Percentiles rank a stretch among this genome's conserved stretches.
phyloP scores from a whole-genome alignment of 2,113 vertebrate species.

The Lynx canadensis region DNA sequence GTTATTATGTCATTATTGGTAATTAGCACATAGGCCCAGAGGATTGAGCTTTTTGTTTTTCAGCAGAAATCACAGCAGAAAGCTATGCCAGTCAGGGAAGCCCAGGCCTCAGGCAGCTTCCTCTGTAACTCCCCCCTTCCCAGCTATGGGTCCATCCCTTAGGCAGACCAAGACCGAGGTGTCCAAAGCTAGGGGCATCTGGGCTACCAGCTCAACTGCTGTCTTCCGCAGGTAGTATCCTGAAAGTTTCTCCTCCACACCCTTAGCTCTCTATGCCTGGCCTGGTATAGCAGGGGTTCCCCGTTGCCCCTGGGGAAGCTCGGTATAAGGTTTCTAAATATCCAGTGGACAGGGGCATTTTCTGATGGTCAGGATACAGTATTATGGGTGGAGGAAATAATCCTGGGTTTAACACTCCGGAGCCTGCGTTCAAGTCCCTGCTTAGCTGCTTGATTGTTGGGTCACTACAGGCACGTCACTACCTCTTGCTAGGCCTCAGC shows the following conservation, averaged over 20 bases:
- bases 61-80: constrained; percentile 68
- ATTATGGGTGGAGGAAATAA: not conserved
- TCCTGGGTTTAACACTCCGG: not conserved
- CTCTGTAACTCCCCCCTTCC: not conserved
- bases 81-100: not conserved
- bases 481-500: not conserved
- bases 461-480: not conserved
- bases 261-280: not conserved
- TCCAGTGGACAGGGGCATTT: not conserved
- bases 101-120: not conserved
- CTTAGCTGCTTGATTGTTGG: not conserved
- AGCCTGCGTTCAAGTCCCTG: not conserved
- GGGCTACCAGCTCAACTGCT: not conserved
- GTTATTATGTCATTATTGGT: constrained; percentile 79
- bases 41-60: constrained; percentile 68
- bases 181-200: not conserved
- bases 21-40: constrained; percentile 76
- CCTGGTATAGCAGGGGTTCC: not conserved
- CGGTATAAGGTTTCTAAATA: not conserved
- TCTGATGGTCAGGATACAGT: not conserved
- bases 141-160: not conserved
- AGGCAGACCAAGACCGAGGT: not conserved
- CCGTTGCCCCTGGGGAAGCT: accelerated
- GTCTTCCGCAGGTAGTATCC: not conserved
- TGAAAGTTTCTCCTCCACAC: not conserved